Evolutionary conservation across 2,888 invertebrate genomes (phyloP).

Genomic region (Toxonevra muliebris): DNA sequence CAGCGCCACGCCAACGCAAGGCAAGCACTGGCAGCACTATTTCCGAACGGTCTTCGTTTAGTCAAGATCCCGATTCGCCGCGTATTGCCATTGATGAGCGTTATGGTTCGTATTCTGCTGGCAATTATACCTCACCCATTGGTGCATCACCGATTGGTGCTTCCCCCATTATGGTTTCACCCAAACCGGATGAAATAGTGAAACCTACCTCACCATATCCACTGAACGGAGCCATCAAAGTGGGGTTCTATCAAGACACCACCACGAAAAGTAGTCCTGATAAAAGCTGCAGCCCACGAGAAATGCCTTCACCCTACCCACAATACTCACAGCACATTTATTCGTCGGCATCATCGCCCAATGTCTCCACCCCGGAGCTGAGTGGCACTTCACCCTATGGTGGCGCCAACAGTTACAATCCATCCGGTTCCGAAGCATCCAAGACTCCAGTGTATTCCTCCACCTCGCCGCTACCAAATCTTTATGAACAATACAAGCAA

Average conservation of each 20-base stretch:
- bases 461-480: conserved; percentile 60
- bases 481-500: conserved; percentile 71
- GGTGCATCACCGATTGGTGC: conserved; percentile 68
- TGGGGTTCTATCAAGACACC: conserved; percentile 90
- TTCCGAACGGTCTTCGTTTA: conserved; percentile 81
- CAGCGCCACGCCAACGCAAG: conserved; percentile 70
- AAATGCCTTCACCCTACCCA: conserved; percentile 72
- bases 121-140: conserved; percentile 77
- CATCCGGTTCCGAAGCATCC: conserved; percentile 61
- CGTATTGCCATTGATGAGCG: conserved; percentile 72
- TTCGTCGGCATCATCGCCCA: conserved; percentile 69
- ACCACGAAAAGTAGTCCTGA: conserved; percentile 85
- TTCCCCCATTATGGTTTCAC: conserved; percentile 79
- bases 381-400: conserved; percentile 62
- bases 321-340: conserved; percentile 71
- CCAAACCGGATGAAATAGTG: conserved; percentile 72
- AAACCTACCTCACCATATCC: conserved; percentile 74
- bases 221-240: conserved; percentile 84
- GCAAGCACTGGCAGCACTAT: conserved; percentile 83
- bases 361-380: conserved; percentile 65
- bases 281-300: conserved; percentile 83
- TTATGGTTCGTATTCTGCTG: conserved; percentile 72
- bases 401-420: conserved; percentile 61
- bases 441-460: conserved; percentile 63
- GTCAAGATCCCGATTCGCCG: conserved; percentile 80